Base-by-base conservation (phyloP, 2,888 invertebrate species). In the Papilio elwesi region DNA sequence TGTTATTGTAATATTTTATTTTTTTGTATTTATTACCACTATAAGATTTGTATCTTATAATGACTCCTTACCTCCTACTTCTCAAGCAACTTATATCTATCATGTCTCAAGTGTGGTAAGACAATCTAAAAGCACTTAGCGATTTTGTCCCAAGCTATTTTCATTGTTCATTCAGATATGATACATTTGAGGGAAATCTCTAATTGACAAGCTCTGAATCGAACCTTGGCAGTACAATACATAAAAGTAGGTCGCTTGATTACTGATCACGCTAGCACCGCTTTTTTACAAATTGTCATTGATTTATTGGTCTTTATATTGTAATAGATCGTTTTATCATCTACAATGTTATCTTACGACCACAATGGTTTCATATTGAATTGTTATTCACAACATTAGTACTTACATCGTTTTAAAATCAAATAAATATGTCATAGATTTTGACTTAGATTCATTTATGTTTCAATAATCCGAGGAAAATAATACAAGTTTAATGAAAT, bases 401-500 rank as follows among this genome's bases (percentile, higher is more conserved):
- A 26, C 26, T 26, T 2, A 26, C 26, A 26, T 26, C 26, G 4
- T 26, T 26, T 15, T 62, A 43, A 13, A 62, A 59, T 0, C 43
- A 43, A 62, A 43, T 43, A 62, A 62, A 62, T 15, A 43, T 9
- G 15, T 38, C 12, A 36, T n/a, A 62, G 59, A 43, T 15, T 5
- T 38, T 38, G 10, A 15, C 7, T 66, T 52, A 12, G n/a, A 52
- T 26, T 49, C 10, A 26, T 64, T 64, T 26, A 16, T 10, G 9
- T 13, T 66, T 52, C 66, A 43, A 64, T 70, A 74, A 70, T 71
- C 67, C 62, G 4, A 62, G 16, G 49, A 77, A 83, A 82, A 83
- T 87, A 87, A 89, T 85, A 80, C 68, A 75, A 75, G 48, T 72
- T 77, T 87, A 87, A 87, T 90, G 90, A 89, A 92, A 91, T 91